Base-by-base conservation (phyloP, 2,797 vertebrate species). In the Eutrigla gurnardus region DNA sequence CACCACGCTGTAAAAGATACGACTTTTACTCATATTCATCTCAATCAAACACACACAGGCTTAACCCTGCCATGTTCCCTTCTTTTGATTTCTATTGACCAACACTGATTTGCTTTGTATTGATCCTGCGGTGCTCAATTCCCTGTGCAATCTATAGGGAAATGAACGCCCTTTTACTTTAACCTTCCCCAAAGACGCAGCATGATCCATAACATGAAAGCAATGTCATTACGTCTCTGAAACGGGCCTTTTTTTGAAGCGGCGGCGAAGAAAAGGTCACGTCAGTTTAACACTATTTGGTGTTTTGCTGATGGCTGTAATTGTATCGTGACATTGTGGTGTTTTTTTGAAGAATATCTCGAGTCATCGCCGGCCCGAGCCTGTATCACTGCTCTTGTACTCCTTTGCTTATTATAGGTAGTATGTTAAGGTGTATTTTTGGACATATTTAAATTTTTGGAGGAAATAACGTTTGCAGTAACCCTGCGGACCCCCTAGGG, bases 81-180 rank as follows among this genome's bases (percentile, higher is more conserved):
- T 25, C 25, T 25, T 25, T 25, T 25, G 82, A 91, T 92, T 88
- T 83, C 45, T 86, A 89, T 91, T 86, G 90, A 91, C 83, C 86
- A 81, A 70, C 83, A 77, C 82, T 90, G 89, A 92, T 93, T 94
- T 86, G 83, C 53, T 91, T 92, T 91, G 75, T 91, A 92, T 92
- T 91, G 93, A 93, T 91, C 88, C 46, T 65, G 70, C 49, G 66
- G 45, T 40, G 72, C 86, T 70, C 89, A 88, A 92, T 90, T 88
- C 86, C 87, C 87, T 17, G 58, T 63, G 70, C 83, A 89, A 83
- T 93, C 87, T 90, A 75, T 72, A 88, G 86, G 89, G 83, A 92
- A 91, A 92, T 88, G 60, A 89, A 84, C 84, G 86, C 74, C 88
- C 88, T 90, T 91, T 92, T 88, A 74, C 85, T 88, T 89, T 86